Evolutionary conservation across 2,113 vertebrate species (phyloP), one percentile per base, ranked within the genome.

Genomic region (Garra rufa): DNA sequence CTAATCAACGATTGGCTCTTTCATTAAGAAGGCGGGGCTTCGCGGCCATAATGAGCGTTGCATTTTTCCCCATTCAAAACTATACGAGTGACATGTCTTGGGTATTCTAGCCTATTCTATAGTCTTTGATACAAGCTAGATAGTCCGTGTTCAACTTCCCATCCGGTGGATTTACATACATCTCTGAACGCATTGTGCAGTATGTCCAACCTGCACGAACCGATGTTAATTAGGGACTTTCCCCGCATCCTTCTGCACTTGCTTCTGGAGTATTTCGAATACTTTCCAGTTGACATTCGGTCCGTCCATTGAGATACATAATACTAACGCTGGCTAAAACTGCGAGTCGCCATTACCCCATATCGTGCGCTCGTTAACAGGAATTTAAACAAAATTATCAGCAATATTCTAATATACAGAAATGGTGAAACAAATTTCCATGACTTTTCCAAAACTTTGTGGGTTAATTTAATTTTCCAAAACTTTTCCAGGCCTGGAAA

Each of bases 261-360:
- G 24, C 21, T 74, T 77, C 41, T 69, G 61, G 43, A 79, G 26
- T 26, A 61, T 76, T 82, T 67, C 4, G 13, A 82, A 77, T 48
- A 83, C 81, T 78, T 86, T 80, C 74, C 82, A 81, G 5, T 61
- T 83, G 0, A 87, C 52, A n/a, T 78, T 61, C 48, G 74, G 65
- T 9, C 81, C 75, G 8, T 87, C 69, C 85, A 84, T 74, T 57
- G 75, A 83, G 34, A 83, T 57, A 83, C 10, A n/a, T n/a, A n/a
- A n/a, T n/a, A n/a, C n/a, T n/a, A n/a, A n/a, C n/a, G n/a, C n/a
- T n/a, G n/a, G n/a, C n/a, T n/a, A n/a, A n/a, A n/a, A n/a, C n/a
- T n/a, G n/a, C n/a, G n/a, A n/a, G n/a, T n/a, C n/a, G n/a, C n/a
- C n/a, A n/a, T n/a, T n/a, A n/a, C n/a, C n/a, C n/a, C n/a, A n/a